Evolutionary conservation across 2,797 vertebrate species (phyloP).

Genomic region (Sphaeramia orbicularis): DNA sequence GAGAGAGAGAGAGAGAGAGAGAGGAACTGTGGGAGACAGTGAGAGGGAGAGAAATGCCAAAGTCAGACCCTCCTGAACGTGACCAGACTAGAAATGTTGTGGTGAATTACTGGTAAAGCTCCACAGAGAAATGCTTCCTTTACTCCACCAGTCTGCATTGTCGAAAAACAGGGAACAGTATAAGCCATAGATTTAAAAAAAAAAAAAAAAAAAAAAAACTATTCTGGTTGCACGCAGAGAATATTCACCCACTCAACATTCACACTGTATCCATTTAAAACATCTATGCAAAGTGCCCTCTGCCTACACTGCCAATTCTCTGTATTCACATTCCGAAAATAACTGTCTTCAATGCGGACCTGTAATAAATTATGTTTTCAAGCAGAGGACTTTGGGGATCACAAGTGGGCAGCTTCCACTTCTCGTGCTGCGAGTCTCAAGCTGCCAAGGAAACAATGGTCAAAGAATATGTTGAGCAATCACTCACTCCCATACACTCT

Average conservation of each 20-base stretch:
- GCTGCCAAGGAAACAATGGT: conserved; percentile 50
- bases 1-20: conserved; percentile 27
- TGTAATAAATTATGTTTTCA: conserved; percentile 38
- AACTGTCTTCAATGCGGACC: conserved; percentile 22
- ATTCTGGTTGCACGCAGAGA: conserved; percentile 37
- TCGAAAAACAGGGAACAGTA: conserved; percentile 52
- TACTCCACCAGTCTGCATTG: conserved; percentile 36
- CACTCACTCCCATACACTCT: conserved; percentile 27
- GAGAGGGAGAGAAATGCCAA: conserved; percentile 36
- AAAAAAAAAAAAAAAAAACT: conserved; percentile 21
- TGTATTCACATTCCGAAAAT: conserved; percentile 36
- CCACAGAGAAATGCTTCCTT: conserved; percentile 55
- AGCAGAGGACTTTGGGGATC: conserved; percentile 29
- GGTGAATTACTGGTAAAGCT: conserved; percentile 63
- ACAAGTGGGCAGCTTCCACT: conserved; percentile 40
- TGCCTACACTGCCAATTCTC: conserved; percentile 22
- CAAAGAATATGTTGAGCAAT: conserved; percentile 24
- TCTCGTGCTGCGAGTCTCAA: conserved; percentile 3
- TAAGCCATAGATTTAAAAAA: conserved; percentile 24
- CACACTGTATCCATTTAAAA: conserved; percentile 48
- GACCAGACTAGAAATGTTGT: conserved; percentile 64
- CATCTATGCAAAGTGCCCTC: conserved; percentile 44
- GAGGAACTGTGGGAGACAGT: conserved; percentile 34
- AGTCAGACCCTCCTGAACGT: conserved; percentile 44
- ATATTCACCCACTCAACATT: conserved; percentile 40